Base-by-base conservation (phyloP, 2,888 invertebrate species). In the Drosophila mettleri region DNA sequence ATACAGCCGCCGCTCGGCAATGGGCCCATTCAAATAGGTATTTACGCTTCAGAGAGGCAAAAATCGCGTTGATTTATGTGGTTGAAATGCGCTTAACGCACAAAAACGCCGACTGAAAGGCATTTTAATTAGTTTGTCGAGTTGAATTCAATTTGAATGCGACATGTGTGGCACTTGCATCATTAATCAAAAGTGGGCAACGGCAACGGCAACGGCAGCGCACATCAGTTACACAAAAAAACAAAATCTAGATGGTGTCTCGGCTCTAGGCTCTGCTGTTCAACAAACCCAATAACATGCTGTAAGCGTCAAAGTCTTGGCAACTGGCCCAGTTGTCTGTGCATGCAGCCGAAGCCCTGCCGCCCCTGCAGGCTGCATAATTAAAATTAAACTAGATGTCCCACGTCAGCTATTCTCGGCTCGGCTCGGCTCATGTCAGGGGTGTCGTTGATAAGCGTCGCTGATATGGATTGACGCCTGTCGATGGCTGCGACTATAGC, bases 251-350 rank as follows among this genome's bases (percentile, higher is more conserved):
- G 55, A 33, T 58, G 58, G 52, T 53, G 54, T 31, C 60, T 31
- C 60, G 16, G 54, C 48, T 36, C 48, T 60, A 33, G 16, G 34
- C 22, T 22, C n/a, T 34, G 34, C 34, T 74, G 69, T 68, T 61
- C 9, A 66, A 66, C 80, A 83, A 62, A 69, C 63, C 80, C 65
- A 66, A 80, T 78, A 80, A 82, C 84, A 83, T 65, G 75, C 46
- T 60, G 55, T 64, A 61, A 54, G 57, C 64, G 67, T 83, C 80
- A 83, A 66, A 59, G 43, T 24, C 51, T 63, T 76, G 78, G 52
- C 73, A 81, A 52, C 57, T 48, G 48, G 59, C 71, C 71, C 71
- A 75, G 57, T 64, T 55, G 24, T 45, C 33, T 14, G 1, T 14
- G 14, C 22, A 2, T 16, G 33, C 7, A 12, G 12, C 31, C 12